These are phyloP conservation scores for Chlorops oryzae DNA, from an alignment of 1,140 invertebrate genomes.

Conservation along the genomic window DNA sequence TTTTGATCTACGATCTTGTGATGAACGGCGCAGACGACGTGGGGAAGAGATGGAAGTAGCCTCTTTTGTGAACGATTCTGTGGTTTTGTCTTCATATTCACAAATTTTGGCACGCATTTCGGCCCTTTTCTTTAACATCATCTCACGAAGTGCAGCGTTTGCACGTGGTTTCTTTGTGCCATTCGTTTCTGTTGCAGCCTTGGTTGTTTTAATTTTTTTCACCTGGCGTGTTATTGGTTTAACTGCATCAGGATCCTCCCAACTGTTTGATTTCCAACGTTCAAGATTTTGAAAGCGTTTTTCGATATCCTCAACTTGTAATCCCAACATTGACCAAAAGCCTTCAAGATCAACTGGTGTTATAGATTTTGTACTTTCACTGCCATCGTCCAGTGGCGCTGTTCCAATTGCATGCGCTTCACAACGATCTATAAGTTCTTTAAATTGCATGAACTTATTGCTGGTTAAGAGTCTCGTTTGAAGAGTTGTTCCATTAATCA, in stretches of 20 bases:
- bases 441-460: slow-evolving; percentile 65
- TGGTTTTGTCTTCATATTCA: slow-evolving; percentile 10
- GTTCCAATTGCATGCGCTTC: slow-evolving; percentile 45
- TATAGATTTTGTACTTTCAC: slow-evolving; percentile 53
- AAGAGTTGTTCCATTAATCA: slow-evolving; percentile 62
- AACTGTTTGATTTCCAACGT: slow-evolving; percentile 50
- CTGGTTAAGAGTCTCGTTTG: slow-evolving; percentile 61
- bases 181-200: slow-evolving; percentile 12
- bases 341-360: slow-evolving; percentile 63
- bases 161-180: slow-evolving; percentile 17
- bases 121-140: slow-evolving; percentile 29
- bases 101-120: slow-evolving; percentile 25
- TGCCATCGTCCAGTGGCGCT: slow-evolving; percentile 30
- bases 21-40: slow-evolving; percentile 5
- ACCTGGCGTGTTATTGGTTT: slow-evolving; percentile 14
- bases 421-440: slow-evolving; percentile 58
- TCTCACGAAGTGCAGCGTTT: slow-evolving; percentile 26
- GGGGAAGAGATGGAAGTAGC: slow-evolving; percentile 5
- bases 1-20: background rate
- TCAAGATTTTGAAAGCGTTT: slow-evolving; percentile 52
- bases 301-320: slow-evolving; percentile 56
- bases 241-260: slow-evolving; percentile 49
- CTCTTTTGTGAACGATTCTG: background rate
- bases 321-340: slow-evolving; percentile 70
- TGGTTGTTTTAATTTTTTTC: slow-evolving; percentile 22